A percentile compares a stretch with the other conserved stretches of the same genome.
Conservation (phyloP, 2,888 invertebrate species). For the Sminthurides aquaticus region DNA sequence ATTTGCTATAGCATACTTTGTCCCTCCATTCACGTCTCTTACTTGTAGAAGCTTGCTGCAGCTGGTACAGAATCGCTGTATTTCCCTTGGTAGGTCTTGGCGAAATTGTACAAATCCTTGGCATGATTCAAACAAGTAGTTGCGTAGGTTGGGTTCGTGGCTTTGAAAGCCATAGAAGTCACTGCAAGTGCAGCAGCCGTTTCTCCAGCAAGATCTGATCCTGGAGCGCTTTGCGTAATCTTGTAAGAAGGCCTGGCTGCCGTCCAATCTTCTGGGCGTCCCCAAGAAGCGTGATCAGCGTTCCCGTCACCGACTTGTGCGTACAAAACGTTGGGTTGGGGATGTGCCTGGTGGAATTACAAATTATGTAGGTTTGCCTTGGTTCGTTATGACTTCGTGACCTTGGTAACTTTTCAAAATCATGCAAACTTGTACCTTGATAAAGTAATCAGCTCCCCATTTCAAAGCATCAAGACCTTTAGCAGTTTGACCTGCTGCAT, state of each 20-base stretch:
- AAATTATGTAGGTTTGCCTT: no score
- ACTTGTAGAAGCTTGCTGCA: slow-evolving; percentile 52
- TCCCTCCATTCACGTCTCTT: no score
- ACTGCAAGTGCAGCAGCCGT: slow-evolving; percentile 10
- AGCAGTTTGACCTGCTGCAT: slow-evolving; percentile 40
- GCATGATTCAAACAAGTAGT: slow-evolving; percentile 50
- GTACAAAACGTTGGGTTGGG: slow-evolving; percentile 44
- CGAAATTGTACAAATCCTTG: slow-evolving; percentile 52
- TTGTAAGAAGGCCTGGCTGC: no score
- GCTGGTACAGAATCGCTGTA: slow-evolving; percentile 53
- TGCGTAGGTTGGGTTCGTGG: slow-evolving; percentile 47
- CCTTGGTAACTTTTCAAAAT: no score
- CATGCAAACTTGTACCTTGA: slow-evolving; percentile 1
- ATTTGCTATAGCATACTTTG: no score
- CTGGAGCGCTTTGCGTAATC: no score
- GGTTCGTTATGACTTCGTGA: no score
- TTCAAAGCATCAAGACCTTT: slow-evolving; percentile 44
- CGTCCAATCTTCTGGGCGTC: slow-evolving; percentile 54
- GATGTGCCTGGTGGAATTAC: slow-evolving; percentile 27
- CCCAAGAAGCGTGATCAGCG: slow-evolving; percentile 51
- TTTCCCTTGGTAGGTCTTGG: slow-evolving; percentile 50
- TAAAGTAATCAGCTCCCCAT: slow-evolving; percentile 43
- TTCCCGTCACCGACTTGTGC: slow-evolving; percentile 46
- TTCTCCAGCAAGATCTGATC: slow-evolving; percentile 15
- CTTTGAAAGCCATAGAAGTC: slow-evolving; percentile 51